phyloP scores from a whole-genome alignment of 1,140 invertebrate genomes.

The Pseudobourletiella spinata region DNA sequence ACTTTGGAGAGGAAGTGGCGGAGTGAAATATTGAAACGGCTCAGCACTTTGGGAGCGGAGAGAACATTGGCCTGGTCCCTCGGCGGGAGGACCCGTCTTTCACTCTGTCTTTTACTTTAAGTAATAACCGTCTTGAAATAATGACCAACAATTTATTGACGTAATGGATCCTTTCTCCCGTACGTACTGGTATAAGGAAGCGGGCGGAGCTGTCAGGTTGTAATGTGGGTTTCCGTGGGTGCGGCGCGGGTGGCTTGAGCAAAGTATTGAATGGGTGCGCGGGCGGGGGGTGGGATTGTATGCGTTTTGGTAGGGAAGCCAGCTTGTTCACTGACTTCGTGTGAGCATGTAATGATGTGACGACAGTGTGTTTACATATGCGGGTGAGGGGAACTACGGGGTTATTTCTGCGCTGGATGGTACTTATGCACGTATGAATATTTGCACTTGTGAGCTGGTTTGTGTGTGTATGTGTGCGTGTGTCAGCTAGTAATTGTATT shows the following conservation, averaged over 20 bases:
- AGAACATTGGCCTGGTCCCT: too few relatives aligned
- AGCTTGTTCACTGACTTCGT: neutral
- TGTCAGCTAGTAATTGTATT: too few relatives aligned
- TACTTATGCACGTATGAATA: too few relatives aligned
- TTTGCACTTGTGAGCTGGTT: too few relatives aligned
- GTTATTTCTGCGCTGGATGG: too few relatives aligned
- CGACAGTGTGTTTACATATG: too few relatives aligned
- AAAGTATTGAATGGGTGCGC: neutral
- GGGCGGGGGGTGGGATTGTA: neutral
- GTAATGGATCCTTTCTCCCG: neutral
- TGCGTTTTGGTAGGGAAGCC: neutral
- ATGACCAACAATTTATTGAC: neutral
- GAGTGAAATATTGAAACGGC: conserved; percentile 1
- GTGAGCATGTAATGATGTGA: too few relatives aligned
- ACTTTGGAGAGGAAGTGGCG: neutral
- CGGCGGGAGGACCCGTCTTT: neutral
- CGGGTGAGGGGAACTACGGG: too few relatives aligned
- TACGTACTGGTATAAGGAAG: neutral
- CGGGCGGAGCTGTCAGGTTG: neutral
- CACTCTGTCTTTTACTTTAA: neutral
- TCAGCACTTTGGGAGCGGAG: neutral
- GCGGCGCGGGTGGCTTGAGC: too few relatives aligned
- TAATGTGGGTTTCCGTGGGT: neutral
- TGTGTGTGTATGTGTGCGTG: too few relatives aligned
- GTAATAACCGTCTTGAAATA: neutral